phyloP scores from a whole-genome alignment of 2,888 invertebrate species.

The Macaria notata region DNA sequence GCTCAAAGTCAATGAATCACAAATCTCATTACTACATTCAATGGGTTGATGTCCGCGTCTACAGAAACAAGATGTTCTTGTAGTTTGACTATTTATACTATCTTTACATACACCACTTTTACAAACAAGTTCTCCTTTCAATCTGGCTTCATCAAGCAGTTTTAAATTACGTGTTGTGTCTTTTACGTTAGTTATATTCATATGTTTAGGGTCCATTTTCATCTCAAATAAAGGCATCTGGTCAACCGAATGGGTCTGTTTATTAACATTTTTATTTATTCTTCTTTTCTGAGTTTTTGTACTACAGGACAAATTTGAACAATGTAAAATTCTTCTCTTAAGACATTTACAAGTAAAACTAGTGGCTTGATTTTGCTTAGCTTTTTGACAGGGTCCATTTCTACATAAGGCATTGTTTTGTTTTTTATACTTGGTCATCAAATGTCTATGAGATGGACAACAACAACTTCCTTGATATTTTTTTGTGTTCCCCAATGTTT shows the following conservation, averaged over 20 bases:
- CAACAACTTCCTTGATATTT: conserved; percentile 33
- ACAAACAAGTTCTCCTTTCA: conserved; percentile 22
- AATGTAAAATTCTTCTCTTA: conserved; percentile 33
- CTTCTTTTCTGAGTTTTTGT: background rate
- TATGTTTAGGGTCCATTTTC: conserved; percentile 42
- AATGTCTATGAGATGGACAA: conserved; percentile 28
- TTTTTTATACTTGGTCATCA: conserved; percentile 6
- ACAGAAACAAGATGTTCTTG: conserved; percentile 13
- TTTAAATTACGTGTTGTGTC: conserved; percentile 39
- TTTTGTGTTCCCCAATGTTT: conserved; percentile 37
- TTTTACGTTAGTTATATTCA: conserved; percentile 47
- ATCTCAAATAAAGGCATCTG: conserved; percentile 37
- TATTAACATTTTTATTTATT: background rate
- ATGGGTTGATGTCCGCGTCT: conserved; percentile 9
- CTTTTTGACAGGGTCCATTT: conserved; percentile 31
- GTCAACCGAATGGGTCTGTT: conserved; percentile 1
- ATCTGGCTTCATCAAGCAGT: conserved; percentile 25
- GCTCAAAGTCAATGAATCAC: conserved; percentile 6
- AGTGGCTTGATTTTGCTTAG: conserved; percentile 35
- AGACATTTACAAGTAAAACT: conserved; percentile 39
- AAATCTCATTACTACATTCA: conserved; percentile 15
- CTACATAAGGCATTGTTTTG: background rate
- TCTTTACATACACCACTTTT: conserved; percentile 23
- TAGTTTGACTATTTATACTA: conserved; percentile 5
- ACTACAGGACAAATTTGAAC: conserved; percentile 42